Evolutionary conservation across 2,888 invertebrate species (phyloP), one percentile per base, ranked within the genome.

Genomic region (Orthosia incerta): DNA sequence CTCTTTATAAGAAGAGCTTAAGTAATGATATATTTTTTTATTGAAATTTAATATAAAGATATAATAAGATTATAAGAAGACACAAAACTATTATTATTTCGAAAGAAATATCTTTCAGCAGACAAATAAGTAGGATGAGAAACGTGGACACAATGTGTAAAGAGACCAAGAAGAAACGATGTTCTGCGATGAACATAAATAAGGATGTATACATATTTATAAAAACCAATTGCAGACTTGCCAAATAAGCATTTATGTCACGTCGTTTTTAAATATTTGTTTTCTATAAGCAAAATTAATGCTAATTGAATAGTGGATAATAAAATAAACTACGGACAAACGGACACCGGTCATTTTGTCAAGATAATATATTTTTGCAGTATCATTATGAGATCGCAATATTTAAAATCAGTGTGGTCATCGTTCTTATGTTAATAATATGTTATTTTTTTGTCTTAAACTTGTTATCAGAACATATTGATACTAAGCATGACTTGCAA

Each of bases 361-460:
- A 57, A 63, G 13, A 9, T 64, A 31, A 13, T 13, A 53, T 0
- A 16, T n/a, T 48, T 65, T 15, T 66, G 80, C 56, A 39, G 18
- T 12, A 16, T 80, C 74, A 74, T 57, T 66, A 57, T 77, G 81
- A 80, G 51, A 62, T 53, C 39, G 26, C 26, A 57, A 74, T 62
- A 39, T 66, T 57, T 73, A 20, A 63, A 59, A 39, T 72, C 56
- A 12, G 20, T 50, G n/a, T 45, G n/a, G 23, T 73, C 80, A 73
- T 59, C 53, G 57, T 55, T 79, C 20, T 79, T 73, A 60, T 76
- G 48, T 1, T 48, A 63, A 55, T 74, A 64, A 60, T 63, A 12
- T 53, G 61, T 56, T 57, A 56, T 78, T 69, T 26, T 31, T 50
- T 57, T 46, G 46, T 60, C 55, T 64, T 64, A 61, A 71, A 66